Conservation (phyloP, 2,888 invertebrate species). For the Andrena minutula region DNA sequence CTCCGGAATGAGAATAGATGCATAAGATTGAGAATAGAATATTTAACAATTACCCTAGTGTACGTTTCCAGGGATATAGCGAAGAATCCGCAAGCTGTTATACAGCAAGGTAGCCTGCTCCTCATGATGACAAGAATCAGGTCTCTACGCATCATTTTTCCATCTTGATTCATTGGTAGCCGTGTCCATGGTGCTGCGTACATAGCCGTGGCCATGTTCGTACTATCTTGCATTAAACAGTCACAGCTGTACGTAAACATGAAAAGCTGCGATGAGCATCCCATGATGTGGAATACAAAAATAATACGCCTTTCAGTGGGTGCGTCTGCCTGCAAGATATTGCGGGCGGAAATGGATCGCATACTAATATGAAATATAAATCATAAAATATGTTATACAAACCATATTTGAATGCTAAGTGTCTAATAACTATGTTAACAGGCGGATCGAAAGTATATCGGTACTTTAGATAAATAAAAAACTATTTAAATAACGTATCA, state of each 20-base stretch:
- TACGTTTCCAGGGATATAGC: conserved; percentile 48
- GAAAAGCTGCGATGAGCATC: background rate
- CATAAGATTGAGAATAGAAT: background rate
- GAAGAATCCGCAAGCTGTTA: conserved; percentile 58
- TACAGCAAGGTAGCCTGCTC: conserved; percentile 33
- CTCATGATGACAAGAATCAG: conserved; percentile 6
- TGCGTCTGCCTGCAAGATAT: conserved; percentile 1
- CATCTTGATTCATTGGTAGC: conserved; percentile 4
- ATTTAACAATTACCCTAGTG: conserved; percentile 1
- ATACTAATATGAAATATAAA: no score
- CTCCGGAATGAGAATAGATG: no score
- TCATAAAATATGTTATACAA: no score
- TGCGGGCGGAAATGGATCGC: no score
- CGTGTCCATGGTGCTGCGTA: background rate
- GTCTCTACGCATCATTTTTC: background rate
- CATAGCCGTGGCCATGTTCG: background rate
- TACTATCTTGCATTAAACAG: conserved; percentile 1
- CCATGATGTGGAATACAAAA: background rate
- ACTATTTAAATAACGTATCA: no score
- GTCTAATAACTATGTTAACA: no score
- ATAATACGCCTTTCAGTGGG: background rate
- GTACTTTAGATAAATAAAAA: no score
- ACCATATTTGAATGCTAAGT: no score
- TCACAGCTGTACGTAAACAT: conserved; percentile 34
- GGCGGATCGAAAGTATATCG: no score